These are phyloP conservation scores for Spialia ferax DNA, from an alignment of 2,888 invertebrate species.

Conservation along the genomic window DNA sequence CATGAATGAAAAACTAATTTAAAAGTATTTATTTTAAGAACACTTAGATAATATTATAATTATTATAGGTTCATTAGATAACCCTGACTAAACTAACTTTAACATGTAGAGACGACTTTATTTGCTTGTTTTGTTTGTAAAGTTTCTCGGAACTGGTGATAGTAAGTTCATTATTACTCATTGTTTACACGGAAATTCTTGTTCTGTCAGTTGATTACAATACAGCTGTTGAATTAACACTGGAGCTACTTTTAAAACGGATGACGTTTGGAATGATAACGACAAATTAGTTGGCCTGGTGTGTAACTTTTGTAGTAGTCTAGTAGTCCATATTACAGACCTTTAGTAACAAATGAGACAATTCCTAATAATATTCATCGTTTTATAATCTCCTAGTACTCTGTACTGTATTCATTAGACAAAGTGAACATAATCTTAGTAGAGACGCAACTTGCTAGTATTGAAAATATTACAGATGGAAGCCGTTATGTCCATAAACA, in stretches of 20 bases:
- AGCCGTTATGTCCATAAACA: conserved; percentile 31
- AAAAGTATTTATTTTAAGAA: no score
- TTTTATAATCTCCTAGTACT: neutral
- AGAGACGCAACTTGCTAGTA: no score
- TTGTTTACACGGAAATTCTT: conserved; percentile 23
- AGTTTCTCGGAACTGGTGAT: conserved; percentile 15
- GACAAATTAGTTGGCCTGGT: neutral
- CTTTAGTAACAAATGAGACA: no score
- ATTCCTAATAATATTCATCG: no score
- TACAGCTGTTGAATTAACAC: conserved; percentile 9
- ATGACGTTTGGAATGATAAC: neutral
- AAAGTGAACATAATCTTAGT: neutral
- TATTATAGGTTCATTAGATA: no score
- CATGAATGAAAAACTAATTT: no score
- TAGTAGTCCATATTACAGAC: neutral
- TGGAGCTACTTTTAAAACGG: conserved; percentile 19
- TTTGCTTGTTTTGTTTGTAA: conserved; percentile 13
- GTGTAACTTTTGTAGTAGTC: no score
- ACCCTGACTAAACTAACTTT: no score
- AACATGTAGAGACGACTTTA: neutral
- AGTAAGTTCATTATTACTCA: conserved; percentile 27
- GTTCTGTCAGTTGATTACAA: conserved; percentile 18
- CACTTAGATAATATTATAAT: no score
- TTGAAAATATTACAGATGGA: conserved; percentile 10
- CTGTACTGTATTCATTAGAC: neutral